These are phyloP conservation scores for Ochropacha duplaris DNA, from an alignment of 2,888 invertebrate genomes.

Conservation along the genomic window DNA sequence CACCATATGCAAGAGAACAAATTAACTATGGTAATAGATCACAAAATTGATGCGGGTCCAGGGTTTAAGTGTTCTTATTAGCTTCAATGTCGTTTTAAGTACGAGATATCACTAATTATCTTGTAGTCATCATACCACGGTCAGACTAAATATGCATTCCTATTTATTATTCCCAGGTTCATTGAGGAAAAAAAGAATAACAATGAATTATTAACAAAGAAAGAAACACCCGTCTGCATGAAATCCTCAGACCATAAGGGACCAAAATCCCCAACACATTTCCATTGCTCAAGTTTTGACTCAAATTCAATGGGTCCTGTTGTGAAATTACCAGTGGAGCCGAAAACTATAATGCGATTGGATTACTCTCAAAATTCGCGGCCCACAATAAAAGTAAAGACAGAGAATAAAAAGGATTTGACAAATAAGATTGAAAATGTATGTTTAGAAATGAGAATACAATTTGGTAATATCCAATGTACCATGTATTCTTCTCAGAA, in stretches of 20 bases:
- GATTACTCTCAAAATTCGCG: constrained; percentile 23
- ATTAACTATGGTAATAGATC: constrained; percentile 14
- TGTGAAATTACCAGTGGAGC: constrained; percentile 56
- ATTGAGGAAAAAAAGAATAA: background rate
- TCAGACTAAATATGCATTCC: background rate
- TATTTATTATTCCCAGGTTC: background rate
- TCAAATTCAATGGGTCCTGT: constrained; percentile 49
- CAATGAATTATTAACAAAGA: background rate
- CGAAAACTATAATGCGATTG: constrained; percentile 58
- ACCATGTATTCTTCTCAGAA: background rate
- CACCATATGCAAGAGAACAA: constrained; percentile 6
- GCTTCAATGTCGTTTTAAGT: constrained; percentile 18
- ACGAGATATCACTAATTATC: constrained; percentile 8
- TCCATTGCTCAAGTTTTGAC: background rate
- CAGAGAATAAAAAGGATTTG: constrained; percentile 30
- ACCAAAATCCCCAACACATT: background rate
- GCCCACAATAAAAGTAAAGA: constrained; percentile 18
- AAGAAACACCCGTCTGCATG: background rate
- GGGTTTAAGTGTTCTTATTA: constrained; percentile 23
- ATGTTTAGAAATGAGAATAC: constrained; percentile 16
- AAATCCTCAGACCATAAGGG: background rate
- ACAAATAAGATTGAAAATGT: constrained; percentile 54
- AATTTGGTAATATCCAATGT: background rate
- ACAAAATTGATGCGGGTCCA: constrained; percentile 39
- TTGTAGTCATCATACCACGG: background rate